Base-by-base conservation (phyloP, 2,888 invertebrate species). In the Aspidiotus rigidus region DNA sequence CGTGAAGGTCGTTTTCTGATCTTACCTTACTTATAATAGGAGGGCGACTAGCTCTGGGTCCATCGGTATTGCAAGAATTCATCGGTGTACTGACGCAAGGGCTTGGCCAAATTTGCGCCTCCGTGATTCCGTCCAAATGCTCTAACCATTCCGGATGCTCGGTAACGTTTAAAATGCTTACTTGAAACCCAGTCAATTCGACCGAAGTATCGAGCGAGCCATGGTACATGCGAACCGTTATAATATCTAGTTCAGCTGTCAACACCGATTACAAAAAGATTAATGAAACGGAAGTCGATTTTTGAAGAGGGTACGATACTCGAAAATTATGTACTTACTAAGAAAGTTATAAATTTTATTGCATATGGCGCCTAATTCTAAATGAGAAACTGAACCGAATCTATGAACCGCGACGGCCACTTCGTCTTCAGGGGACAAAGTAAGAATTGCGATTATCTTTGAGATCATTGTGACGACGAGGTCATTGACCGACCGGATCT, bases 361-460 rank as follows among this genome's bases (percentile, higher is more conserved):
- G 63, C 84, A 83, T 11, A 89, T 80, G 62, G 90, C 84, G 73
- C 85, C 86, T 80, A 89, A 84, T 76, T 93, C 92, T 70, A 91
- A 76, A 71, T 87, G 83, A 0, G 88, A 86, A 0, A 88, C 81
- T 1, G 84, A 85, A 41, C 92, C 91, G 67, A 90, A 80, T 77
- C 93, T 93, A 78, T 92, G 90, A 7, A 93, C 78, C 74, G 91
- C 80, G 9, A 87, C 81, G 0, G 84, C 86, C 1, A 89, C 83
- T 62, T 77, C 74, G 15, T 57, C 49, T n/a, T 57, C 59, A 10
- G 70, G 63, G n/a, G 60, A 39, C 44, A 73, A 62, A 28, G 70
- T 16, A 7, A 75, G 67, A 16, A 72, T 72, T 28, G 39, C 61
- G n/a, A 72, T 56, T 64, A 75, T 73, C 64, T 74, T 73, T 41